Percentiles rank a stretch among this genome's conserved stretches.
Evolutionary conservation across 2,888 invertebrate species (phyloP).

Genomic region (Criorhina ranunculi): DNA sequence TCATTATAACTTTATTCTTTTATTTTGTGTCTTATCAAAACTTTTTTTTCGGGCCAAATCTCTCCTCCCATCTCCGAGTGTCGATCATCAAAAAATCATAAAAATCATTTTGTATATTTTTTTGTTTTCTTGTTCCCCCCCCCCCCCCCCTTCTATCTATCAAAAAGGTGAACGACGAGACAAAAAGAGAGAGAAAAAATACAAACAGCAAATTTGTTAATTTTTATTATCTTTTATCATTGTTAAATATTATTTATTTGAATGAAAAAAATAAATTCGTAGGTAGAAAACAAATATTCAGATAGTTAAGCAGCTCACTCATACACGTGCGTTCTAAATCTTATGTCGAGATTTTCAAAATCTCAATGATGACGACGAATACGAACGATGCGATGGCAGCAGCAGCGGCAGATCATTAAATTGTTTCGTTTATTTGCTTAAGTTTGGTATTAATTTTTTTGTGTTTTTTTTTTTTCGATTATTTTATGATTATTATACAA

Average conservation of each 20-base stretch:
- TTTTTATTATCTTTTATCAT: constrained; percentile 53
- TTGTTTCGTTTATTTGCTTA: constrained; percentile 65
- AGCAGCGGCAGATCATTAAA: constrained; percentile 52
- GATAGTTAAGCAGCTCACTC: background rate
- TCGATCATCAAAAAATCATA: constrained; percentile 65
- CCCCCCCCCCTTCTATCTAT: background rate
- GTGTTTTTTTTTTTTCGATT: constrained; percentile 53
- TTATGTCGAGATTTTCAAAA: background rate
- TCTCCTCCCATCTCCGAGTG: constrained; percentile 10
- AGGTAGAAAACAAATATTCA: background rate
- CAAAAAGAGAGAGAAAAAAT: background rate
- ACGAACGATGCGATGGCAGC: background rate
- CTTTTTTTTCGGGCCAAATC: constrained; percentile 14
- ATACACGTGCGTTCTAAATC: constrained; percentile 14
- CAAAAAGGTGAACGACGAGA: background rate
- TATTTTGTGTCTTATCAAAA: constrained; percentile 35
- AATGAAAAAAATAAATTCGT: constrained; percentile 6
- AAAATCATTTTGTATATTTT: constrained; percentile 39
- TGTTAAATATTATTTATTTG: constrained; percentile 65
- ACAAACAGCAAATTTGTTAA: constrained; percentile 47
- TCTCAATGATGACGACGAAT: background rate
- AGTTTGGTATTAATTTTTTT: constrained; percentile 62
- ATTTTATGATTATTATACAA: constrained; percentile 70
- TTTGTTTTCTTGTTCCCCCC: too few species aligned
- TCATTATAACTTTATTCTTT: constrained; percentile 69